These are phyloP conservation scores for Caenorhabditis sp. DNA, from an alignment of 2,888 invertebrate genomes.

Conservation along the genomic window DNA sequence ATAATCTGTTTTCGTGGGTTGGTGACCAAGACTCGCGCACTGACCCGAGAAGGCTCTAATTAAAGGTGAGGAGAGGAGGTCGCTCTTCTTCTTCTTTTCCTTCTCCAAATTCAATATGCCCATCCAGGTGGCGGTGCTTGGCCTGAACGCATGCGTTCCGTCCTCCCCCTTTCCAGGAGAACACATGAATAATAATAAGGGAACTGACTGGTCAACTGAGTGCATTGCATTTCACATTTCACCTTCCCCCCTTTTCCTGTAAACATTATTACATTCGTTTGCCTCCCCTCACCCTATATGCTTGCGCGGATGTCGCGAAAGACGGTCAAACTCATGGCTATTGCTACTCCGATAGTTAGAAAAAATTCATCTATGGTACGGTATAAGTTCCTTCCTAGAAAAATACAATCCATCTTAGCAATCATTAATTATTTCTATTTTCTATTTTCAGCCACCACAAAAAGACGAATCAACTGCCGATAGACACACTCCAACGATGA, in stretches of 20 bases:
- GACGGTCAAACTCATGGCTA: conserved; percentile 39
- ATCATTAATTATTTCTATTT: neutral
- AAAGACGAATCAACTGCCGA: conserved; percentile 73
- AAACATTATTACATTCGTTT: conserved; percentile 53
- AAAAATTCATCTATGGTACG: conserved; percentile 24
- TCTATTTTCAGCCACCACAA: conserved; percentile 72
- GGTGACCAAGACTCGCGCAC: conserved; percentile 34
- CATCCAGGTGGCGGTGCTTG: conserved; percentile 49
- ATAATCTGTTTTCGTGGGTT: conserved; percentile 39
- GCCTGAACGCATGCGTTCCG: conserved; percentile 2
- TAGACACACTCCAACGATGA: conserved; percentile 41
- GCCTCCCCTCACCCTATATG: conserved; percentile 1
- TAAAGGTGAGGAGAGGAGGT: conserved; percentile 54
- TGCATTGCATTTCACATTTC: conserved; percentile 50
- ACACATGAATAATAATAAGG: conserved; percentile 62
- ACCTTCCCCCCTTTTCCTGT: conserved; percentile 36
- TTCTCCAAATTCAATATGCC: conserved; percentile 36
- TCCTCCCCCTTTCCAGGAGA: conserved; percentile 52
- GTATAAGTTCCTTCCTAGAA: neutral
- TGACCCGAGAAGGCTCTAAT: conserved; percentile 53
- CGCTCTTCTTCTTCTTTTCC: neutral
- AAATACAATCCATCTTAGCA: neutral
- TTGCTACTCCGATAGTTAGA: conserved; percentile 45
- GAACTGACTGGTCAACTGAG: conserved; percentile 30
- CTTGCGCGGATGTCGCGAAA: conserved; percentile 58